Evolutionary conservation across 2,888 invertebrate genomes (phyloP), one percentile per base, ranked within the genome.

Genomic region (Parapristionchus giblindavisi): DNA sequence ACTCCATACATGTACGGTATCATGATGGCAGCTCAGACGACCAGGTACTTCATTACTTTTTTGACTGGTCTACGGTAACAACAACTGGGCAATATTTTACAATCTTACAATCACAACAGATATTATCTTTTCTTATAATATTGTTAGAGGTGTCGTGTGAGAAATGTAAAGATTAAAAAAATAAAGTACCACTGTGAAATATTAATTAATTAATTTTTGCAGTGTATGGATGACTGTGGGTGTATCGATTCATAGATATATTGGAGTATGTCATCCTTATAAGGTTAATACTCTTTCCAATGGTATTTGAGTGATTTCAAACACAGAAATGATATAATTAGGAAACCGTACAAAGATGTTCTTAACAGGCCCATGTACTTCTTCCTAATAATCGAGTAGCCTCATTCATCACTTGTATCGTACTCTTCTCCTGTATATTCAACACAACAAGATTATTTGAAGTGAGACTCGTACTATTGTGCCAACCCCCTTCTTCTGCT

Each of bases 161-260:
- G 43, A 14, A 43, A 8, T 43, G 43, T 43, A 43, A n/a, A n/a
- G 1, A 34, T 1, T 27, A 21, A 27, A 58, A 40, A 60, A 48
- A 65, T 17, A 56, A 32, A 56, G 17, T 6, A 56, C 24, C 24
- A 32, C 17, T 11, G 56, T 56, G n/a, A n/a, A n/a, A n/a, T n/a
- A 17, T 36, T 14, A 36, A 1, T 60, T n/a, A 11, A 61, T 61
- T 38, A 27, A 61, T 82, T n/a, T n/a, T n/a, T 82, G 58, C 74
- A 84, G 85, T 78, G 85, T 85, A 4, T 85, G 82, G 82, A 84
- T 85, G 83, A 85, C 85, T 1, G 83, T 85, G n/a, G 85, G 83
- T 6, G 83, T 85, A 11, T 85, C 85, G 0, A 79, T 85, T 0
- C 85, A 85, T 78, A 83, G 85, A 2, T 85, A 85, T 77, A 82